Percentiles rank a stretch among this genome's conserved stretches.
These are phyloP conservation scores for Protobothrops flavoviridis DNA, from an alignment of 2,113 vertebrate genomes.

Conservation along the genomic window DNA sequence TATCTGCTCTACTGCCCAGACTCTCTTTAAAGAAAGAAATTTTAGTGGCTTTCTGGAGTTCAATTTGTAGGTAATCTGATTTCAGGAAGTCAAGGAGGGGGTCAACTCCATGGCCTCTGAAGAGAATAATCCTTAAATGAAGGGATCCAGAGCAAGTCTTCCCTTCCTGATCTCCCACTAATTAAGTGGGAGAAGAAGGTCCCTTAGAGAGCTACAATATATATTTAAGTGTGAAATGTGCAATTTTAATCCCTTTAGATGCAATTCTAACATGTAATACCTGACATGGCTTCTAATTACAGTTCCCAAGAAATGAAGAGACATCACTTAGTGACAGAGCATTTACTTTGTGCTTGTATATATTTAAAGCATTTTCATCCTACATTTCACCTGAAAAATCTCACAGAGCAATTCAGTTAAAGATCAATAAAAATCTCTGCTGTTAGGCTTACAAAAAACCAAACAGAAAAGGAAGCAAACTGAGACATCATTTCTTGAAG, in stretches of 20 bases:
- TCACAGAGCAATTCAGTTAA: not conserved
- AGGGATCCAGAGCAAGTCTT: not conserved
- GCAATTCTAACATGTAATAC: not conserved
- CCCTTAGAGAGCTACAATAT: not conserved
- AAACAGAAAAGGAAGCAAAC: not conserved
- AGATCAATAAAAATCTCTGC: not conserved
- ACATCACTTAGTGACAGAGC: not conserved
- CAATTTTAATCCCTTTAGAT: not conserved
- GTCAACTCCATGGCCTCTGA: not conserved
- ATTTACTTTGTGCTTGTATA: not conserved
- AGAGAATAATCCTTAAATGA: not conserved
- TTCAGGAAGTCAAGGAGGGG: not conserved
- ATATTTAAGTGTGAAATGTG: not conserved
- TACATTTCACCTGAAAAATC: not conserved
- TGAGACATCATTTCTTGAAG: not conserved
- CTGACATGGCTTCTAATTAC: not conserved
- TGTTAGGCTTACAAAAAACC: not conserved
- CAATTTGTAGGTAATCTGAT: not conserved
- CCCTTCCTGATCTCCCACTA: not conserved
- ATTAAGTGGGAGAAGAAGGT: not conserved
- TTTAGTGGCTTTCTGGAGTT: not conserved
- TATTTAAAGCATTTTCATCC: not conserved
- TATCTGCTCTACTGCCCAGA: not conserved
- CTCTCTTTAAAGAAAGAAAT: not conserved
- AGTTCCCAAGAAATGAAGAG: not conserved